These are phyloP conservation scores for Tipula lateralis DNA, from an alignment of 2,888 invertebrate genomes.

Conservation along the genomic window DNA sequence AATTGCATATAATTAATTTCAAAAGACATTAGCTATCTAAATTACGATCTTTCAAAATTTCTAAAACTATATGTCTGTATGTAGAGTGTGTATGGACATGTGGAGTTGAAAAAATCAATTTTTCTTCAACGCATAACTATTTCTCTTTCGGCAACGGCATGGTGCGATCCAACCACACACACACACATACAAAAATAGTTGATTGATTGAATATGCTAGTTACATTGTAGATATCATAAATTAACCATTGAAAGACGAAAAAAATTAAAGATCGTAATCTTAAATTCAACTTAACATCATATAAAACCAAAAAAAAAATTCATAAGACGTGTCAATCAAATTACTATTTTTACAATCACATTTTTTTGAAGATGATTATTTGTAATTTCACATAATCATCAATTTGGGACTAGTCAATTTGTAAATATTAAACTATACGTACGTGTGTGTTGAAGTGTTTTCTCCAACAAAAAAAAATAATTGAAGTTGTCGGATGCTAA, in stretches of 20 bases:
- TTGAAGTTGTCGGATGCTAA: neutral
- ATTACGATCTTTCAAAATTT: neutral
- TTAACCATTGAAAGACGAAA: neutral
- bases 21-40: conserved; percentile 3
- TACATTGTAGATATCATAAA: neutral
- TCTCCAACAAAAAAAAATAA: neutral
- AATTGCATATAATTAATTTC: neutral
- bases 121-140: neutral
- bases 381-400: neutral
- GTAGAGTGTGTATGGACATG: neutral
- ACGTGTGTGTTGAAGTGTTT: conserved; percentile 4
- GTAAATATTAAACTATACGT: neutral
- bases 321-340: conserved; percentile 15
- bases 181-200: neutral
- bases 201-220: neutral
- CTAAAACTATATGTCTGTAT: neutral
- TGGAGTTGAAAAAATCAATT: neutral
- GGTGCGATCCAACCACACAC: neutral
- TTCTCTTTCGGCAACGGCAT: neutral
- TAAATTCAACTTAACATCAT: conserved; percentile 1
- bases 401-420: neutral
- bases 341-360: neutral
- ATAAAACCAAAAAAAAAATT: neutral
- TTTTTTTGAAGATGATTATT: neutral
- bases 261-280: neutral